phyloP scores from a whole-genome alignment of 2,888 invertebrate species.

The Hylaea fasciaria region DNA sequence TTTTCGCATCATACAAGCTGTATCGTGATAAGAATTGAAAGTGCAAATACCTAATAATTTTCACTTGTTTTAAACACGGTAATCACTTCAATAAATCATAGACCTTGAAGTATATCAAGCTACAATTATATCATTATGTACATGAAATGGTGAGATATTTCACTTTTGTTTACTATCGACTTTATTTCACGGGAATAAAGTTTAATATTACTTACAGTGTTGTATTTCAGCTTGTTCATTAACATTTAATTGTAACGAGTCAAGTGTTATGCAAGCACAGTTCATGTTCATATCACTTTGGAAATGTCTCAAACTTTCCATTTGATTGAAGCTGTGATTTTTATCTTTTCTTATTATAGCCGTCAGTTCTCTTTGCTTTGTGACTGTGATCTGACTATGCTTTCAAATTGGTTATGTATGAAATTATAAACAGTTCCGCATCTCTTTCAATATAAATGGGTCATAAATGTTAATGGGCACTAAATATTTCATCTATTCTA shows the following conservation, averaged over 20 bases:
- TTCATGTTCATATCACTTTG: conserved; percentile 26
- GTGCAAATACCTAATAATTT: conserved; percentile 21
- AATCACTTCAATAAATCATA: conserved; percentile 36
- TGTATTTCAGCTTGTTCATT: conserved; percentile 10
- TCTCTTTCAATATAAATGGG: not conserved
- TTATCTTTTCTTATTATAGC: conserved; percentile 20
- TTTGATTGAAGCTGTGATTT: conserved; percentile 26
- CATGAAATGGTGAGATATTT: conserved; percentile 1
- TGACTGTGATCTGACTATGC: conserved; percentile 21
- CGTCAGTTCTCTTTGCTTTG: conserved; percentile 14
- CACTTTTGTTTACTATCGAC: not conserved
- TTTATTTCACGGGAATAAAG: conserved; percentile 20
- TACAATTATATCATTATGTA: conserved; percentile 11
- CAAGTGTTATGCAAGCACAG: conserved; percentile 15
- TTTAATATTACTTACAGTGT: conserved; percentile 3
- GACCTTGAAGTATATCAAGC: conserved; percentile 15
- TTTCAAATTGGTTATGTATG: conserved; percentile 20
- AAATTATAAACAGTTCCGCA: conserved; percentile 9
- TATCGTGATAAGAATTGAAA: conserved; percentile 18
- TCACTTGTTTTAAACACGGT: conserved; percentile 29
- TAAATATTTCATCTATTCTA: too few species aligned
- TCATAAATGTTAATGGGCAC: too few species aligned
- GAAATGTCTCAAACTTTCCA: conserved; percentile 33
- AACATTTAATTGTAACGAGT: conserved; percentile 9
- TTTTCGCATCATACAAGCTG: not conserved